These are phyloP conservation scores for Xylophagus ater DNA, from an alignment of 2,888 invertebrate genomes.

Conservation along the genomic window DNA sequence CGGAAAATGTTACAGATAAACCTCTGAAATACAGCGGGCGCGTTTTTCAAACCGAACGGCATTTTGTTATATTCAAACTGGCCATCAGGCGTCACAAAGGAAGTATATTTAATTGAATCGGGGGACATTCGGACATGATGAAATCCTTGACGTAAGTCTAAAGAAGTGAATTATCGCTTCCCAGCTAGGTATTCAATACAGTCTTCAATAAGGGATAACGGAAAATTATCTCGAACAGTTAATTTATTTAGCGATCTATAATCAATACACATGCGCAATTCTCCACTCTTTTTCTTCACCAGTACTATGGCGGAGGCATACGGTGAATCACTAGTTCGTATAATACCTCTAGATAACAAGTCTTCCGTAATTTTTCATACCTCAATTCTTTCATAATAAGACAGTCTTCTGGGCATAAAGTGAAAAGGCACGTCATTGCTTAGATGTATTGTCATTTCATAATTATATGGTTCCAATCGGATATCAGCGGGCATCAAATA, in stretches of 20 bases:
- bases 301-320: slow-evolving; percentile 11
- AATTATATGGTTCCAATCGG: too few species aligned
- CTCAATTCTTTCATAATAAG: slow-evolving; percentile 1
- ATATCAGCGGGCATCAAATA: too few species aligned
- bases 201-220: slow-evolving; percentile 11
- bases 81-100: slow-evolving; percentile 19
- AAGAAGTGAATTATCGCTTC: slow-evolving; percentile 15
- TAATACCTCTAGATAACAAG: not conserved
- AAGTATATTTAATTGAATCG: slow-evolving; percentile 17
- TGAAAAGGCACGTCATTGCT: slow-evolving; percentile 1
- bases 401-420: slow-evolving; percentile 1
- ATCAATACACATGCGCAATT: slow-evolving; percentile 10
- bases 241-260: slow-evolving; percentile 11
- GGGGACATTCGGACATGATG: slow-evolving; percentile 15
- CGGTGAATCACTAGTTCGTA: slow-evolving; percentile 9
- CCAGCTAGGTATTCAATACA: slow-evolving; percentile 10
- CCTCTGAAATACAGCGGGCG: slow-evolving; percentile 3
- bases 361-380: not conserved
- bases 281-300: slow-evolving; percentile 10
- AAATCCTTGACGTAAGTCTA: slow-evolving; percentile 18
- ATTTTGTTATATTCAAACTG: slow-evolving; percentile 16
- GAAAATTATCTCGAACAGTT: slow-evolving; percentile 6
- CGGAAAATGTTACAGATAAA: slow-evolving; percentile 11
- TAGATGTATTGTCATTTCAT: too few species aligned
- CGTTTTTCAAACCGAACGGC: slow-evolving; percentile 8